Base-by-base conservation (phyloP, 2,888 invertebrate species). In the Acanthosepion esculentum region DNA sequence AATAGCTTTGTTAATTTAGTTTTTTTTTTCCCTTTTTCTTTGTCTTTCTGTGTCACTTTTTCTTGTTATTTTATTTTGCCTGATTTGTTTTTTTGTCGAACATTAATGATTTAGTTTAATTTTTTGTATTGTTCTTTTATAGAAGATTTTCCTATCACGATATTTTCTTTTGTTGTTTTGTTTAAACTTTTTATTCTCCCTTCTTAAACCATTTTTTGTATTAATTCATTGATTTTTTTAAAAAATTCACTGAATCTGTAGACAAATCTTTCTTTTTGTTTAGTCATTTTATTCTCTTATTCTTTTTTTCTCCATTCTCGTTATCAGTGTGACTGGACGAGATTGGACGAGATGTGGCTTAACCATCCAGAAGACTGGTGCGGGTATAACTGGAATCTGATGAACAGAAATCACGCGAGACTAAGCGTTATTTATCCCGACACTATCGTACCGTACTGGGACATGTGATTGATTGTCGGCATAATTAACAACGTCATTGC, bases 351-450 rank as follows among this genome's bases (percentile, higher is more conserved):
- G 78, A 78, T 78, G 78, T n/a, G n/a, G 78, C 12, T n/a, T n/a
- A 78, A 33, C n/a, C 78, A 78, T 33, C n/a, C n/a, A 78, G 5
- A 78, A 78, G 12, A 78, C 78, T 33, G n/a, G 78, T 33, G 78
- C 78, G 78, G 78, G 33, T 33, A n/a, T n/a, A n/a, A 78, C n/a
- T 33, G n/a, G n/a, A 33, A 78, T 12, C 78, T 33, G 78, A 15
- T 33, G n/a, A 78, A 78, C 78, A 78, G 78, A 78, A 78, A 78
- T 78, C 78, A 78, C 78, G 78, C 78, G 78, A 78, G 78, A 78
- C n/a, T 78, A 33, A 23, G 78, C 78, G 78, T 78, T 78, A 78
- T 78, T 78, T 78, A 78, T 78, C 78, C 78, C 78, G 78, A 33
- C 78, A 78, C 78, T 78, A 78, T 78, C 78, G 12, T 78, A 12